Evolutionary conservation across 2,888 invertebrate species (phyloP), one percentile per base, ranked within the genome.

Genomic region (Callinectes sapidus): DNA sequence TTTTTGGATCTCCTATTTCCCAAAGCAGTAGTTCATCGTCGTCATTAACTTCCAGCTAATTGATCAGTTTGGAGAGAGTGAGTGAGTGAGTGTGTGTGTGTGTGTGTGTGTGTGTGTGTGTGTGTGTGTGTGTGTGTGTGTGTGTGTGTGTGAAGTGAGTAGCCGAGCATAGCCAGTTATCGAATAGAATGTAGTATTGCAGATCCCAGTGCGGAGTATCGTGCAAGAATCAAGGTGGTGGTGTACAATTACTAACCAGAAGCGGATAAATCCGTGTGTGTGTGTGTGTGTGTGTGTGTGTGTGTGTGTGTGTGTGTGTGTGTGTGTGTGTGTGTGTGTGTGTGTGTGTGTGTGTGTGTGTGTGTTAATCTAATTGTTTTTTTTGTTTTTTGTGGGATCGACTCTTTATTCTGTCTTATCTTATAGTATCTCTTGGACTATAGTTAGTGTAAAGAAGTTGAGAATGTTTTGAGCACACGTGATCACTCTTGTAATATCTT

Each of bases 1-100:
- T n/a, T n/a, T n/a, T n/a, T n/a, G n/a, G n/a, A n/a, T n/a, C n/a
- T n/a, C n/a, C n/a, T n/a, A n/a, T n/a, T n/a, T n/a, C n/a, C n/a
- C n/a, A n/a, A n/a, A n/a, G n/a, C n/a, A n/a, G n/a, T n/a, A n/a
- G n/a, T n/a, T n/a, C n/a, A n/a, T n/a, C n/a, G n/a, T n/a, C n/a
- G n/a, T n/a, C n/a, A n/a, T n/a, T n/a, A n/a, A n/a, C n/a, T n/a
- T n/a, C n/a, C n/a, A n/a, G n/a, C n/a, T n/a, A n/a, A n/a, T n/a
- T n/a, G n/a, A n/a, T n/a, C n/a, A n/a, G n/a, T n/a, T n/a, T n/a
- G n/a, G n/a, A n/a, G n/a, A n/a, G n/a, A n/a, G n/a, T 71, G 66
- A n/a, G 66, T 71, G 66, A n/a, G 66, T n/a, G 66, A n/a, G 66
- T 71, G 66, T 71, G 66, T 71, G 66, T n/a, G 66, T 71, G 23